phyloP scores from a whole-genome alignment of 2,113 vertebrate species.

The Formicarius rufipectus region DNA sequence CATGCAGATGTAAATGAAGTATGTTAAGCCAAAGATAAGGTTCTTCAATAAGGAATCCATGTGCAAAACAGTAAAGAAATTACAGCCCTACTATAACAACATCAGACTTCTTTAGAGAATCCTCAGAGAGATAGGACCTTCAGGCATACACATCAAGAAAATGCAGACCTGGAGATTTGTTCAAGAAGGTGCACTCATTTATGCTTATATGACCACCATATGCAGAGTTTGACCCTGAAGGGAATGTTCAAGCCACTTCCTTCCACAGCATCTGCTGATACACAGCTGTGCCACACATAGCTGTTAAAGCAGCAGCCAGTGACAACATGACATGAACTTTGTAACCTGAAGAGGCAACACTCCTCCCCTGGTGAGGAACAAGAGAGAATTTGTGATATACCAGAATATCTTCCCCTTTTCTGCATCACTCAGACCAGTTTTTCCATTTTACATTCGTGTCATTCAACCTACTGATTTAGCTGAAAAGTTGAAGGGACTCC shows the following conservation, averaged over 20 bases:
- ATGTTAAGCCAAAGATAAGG: not conserved
- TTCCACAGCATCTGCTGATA: not conserved
- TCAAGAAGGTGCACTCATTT: not conserved
- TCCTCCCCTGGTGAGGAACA: not conserved
- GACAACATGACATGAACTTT: accelerated
- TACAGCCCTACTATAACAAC: not conserved
- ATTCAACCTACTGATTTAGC: not conserved
- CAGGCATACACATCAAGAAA: not conserved
- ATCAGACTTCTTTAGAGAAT: not conserved
- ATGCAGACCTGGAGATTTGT: not conserved
- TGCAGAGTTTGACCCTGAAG: not conserved
- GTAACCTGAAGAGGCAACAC: not conserved
- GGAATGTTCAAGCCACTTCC: not conserved
- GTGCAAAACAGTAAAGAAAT: not conserved
- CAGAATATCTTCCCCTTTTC: not conserved
- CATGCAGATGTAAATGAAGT: not conserved
- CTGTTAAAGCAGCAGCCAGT: not conserved
- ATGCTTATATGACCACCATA: not conserved
- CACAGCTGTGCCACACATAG: accelerated
- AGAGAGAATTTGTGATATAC: not conserved
- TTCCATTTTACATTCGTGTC: not conserved
- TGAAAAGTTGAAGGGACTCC: not conserved
- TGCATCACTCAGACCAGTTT: not conserved
- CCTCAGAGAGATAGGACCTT: not conserved
- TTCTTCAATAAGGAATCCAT: not conserved